Evolutionary conservation across 2,888 invertebrate genomes (phyloP).

Genomic region (Mythimna vitellina): DNA sequence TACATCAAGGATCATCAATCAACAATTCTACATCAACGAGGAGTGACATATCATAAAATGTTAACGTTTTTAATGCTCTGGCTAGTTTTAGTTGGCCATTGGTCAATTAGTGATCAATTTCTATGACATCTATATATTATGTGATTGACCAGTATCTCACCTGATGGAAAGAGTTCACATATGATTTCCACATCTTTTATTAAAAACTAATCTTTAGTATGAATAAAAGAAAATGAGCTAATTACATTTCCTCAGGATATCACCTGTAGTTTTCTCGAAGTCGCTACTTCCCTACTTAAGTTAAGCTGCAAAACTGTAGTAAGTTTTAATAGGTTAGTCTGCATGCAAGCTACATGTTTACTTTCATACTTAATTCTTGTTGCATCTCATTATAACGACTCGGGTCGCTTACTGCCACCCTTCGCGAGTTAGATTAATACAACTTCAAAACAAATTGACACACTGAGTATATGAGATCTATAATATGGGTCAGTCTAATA

Average conservation of each 20-base stretch:
- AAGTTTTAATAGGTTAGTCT: conserved; percentile 43
- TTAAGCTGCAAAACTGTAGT: conserved; percentile 38
- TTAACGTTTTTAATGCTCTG: too few species aligned
- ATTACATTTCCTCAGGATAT: neutral
- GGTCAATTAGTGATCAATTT: too few species aligned
- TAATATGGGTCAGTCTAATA: neutral
- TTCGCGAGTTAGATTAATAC: conserved; percentile 5
- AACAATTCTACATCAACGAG: too few species aligned
- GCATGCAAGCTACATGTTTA: conserved; percentile 49
- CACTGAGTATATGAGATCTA: conserved; percentile 12
- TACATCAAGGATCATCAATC: too few species aligned
- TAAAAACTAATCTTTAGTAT: neutral
- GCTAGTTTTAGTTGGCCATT: too few species aligned
- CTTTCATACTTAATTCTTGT: conserved; percentile 49
- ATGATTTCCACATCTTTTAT: neutral
- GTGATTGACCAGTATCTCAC: too few species aligned
- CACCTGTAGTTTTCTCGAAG: conserved; percentile 7
- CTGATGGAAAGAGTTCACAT: neutral
- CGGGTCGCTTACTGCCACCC: conserved; percentile 50
- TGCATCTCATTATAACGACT: conserved; percentile 56
- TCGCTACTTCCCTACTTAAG: conserved; percentile 34
- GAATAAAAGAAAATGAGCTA: conserved; percentile 8
- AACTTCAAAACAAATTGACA: conserved; percentile 30
- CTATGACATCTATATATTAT: too few species aligned
- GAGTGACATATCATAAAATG: too few species aligned